phyloP scores from a whole-genome alignment of 2,797 vertebrate species.

The Streptopelia turtur region DNA sequence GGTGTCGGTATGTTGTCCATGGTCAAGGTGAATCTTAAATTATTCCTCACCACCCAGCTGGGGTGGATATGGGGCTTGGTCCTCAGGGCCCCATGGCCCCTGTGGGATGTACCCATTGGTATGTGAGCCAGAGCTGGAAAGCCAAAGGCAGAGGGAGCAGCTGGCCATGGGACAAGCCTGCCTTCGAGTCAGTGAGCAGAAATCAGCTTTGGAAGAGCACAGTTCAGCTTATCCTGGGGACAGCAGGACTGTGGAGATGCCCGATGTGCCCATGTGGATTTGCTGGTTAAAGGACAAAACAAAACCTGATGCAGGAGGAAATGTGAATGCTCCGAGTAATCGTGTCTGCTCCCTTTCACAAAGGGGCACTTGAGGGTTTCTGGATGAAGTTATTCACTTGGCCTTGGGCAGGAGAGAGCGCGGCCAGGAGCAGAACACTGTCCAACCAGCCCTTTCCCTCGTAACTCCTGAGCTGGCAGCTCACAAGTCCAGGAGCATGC shows the following conservation, averaged over 20 bases:
- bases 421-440: not conserved
- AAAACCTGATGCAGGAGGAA: not conserved
- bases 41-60: rapidly evolving
- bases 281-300: not conserved
- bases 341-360: not conserved
- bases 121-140: not conserved
- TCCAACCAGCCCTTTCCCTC: not conserved
- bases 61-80: not conserved
- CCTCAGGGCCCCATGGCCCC: not conserved
- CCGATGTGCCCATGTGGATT: not conserved
- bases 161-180: not conserved
- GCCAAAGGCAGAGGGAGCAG: not conserved
- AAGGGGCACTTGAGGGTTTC: not conserved
- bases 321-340: not conserved
- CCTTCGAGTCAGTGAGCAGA: not conserved
- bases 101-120: not conserved
- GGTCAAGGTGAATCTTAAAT: not conserved
- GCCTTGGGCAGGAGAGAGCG: not conserved
- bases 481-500: not conserved
- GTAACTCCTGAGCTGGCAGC: not conserved
- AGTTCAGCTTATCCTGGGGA: not conserved
- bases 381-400: not conserved
- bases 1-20: not conserved
- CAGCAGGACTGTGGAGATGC: not conserved
- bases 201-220: not conserved